Evolutionary conservation across 2,797 vertebrate species (phyloP).

Genomic region (Basileuterus tristriatus): DNA sequence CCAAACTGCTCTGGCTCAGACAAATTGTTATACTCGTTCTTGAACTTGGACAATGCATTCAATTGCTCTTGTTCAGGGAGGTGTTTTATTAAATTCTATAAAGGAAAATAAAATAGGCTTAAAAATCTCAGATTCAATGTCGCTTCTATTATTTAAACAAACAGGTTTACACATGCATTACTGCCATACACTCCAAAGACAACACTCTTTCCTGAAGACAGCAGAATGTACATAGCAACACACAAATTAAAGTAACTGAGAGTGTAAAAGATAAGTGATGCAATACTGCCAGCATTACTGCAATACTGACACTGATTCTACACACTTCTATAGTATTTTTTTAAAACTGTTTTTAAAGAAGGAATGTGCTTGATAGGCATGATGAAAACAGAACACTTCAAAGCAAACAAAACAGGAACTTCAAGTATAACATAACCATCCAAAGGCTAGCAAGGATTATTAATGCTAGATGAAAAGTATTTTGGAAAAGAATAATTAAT

Average conservation of each 20-base stretch:
- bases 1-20: constrained; percentile 97
- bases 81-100: constrained; percentile 94
- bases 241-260: not conserved
- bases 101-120: constrained; percentile 25
- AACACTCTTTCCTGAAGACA: not conserved
- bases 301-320: not conserved
- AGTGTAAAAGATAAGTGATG: not conserved
- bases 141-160: not conserved
- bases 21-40: constrained; percentile 86
- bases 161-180: not conserved
- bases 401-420: not conserved
- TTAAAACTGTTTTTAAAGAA: not conserved
- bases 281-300: not conserved
- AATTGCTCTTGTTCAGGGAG: constrained; percentile 93
- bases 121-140: not conserved
- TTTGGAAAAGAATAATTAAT: not conserved
- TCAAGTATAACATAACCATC: not conserved
- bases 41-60: constrained; percentile 84
- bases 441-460: not conserved
- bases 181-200: not conserved
- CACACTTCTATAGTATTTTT: not conserved
- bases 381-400: not conserved
- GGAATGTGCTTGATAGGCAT: not conserved
- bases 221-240: not conserved
- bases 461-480: not conserved